Conservation (phyloP, 2,797 vertebrate genomes). For the Potorous gilbertii region DNA sequence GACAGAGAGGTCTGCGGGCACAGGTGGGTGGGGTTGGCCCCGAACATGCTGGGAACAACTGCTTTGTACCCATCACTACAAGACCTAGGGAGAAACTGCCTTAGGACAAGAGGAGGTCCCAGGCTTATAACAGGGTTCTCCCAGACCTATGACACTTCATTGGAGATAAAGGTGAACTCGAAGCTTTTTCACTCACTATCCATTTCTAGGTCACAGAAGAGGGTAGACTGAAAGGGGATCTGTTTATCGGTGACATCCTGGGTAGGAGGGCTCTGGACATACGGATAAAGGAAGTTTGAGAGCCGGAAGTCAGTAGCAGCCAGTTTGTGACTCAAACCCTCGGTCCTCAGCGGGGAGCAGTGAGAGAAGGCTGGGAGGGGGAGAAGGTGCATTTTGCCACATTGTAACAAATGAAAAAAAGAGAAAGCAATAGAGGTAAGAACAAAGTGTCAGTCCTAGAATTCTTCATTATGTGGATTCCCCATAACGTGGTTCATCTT, state of each 20-base stretch:
- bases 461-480: background rate
- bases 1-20: background rate
- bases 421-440: background rate
- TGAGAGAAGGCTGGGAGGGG: no score
- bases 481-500: background rate
- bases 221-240: no score
- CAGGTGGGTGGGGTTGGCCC: no score
- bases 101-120: background rate
- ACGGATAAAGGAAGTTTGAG: no score
- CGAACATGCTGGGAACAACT: background rate
- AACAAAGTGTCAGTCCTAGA: background rate
- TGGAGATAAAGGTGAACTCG: no score
- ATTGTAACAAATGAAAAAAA: background rate
- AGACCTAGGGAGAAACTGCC: background rate
- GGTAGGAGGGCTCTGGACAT: no score
- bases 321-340: background rate
- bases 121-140: no score
- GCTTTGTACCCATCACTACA: background rate
- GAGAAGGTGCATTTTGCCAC: background rate
- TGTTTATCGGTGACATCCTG: no score
- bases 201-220: no score
- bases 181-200: no score
- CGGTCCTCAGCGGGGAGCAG: background rate
- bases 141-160: no score
- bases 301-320: background rate